These are phyloP conservation scores for Bostrychus sinensis DNA, from an alignment of 2,113 vertebrate species.

Conservation along the genomic window DNA sequence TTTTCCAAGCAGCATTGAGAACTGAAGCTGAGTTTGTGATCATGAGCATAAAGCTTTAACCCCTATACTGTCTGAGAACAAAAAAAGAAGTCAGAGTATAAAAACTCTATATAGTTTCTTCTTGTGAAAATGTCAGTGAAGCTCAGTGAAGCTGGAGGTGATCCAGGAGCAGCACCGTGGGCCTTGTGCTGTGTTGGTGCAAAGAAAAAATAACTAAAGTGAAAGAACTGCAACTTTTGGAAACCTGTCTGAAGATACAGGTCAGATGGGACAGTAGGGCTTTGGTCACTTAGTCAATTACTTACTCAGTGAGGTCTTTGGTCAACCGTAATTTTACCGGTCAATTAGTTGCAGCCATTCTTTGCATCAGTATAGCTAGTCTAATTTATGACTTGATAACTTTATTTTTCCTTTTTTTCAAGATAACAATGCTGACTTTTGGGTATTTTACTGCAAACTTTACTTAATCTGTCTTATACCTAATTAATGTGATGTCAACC, in stretches of 20 bases:
- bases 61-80: neutral
- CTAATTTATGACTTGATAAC: too few relatives aligned
- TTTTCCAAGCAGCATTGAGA: neutral
- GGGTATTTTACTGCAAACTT: too few relatives aligned
- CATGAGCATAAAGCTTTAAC: neutral
- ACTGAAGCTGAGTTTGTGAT: neutral
- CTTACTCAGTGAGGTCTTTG: too few relatives aligned
- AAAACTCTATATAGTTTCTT: neutral
- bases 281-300: too few relatives aligned
- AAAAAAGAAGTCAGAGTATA: conserved; percentile 1
- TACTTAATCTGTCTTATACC: too few relatives aligned
- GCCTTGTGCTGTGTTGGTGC: neutral
- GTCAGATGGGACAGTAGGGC: conserved; percentile 1
- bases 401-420: too few relatives aligned
- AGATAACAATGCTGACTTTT: too few relatives aligned
- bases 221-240: neutral
- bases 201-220: neutral
- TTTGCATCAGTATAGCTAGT: too few relatives aligned
- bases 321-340: too few relatives aligned
- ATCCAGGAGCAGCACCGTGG: neutral
- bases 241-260: neutral
- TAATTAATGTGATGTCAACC: too few relatives aligned
- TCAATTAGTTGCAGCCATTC: too few relatives aligned
- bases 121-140: conserved; percentile 2
- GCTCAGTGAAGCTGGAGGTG: conserved; percentile 3